phyloP scores from a whole-genome alignment of 2,888 invertebrate genomes.

The Phrixothrix hirtus region DNA sequence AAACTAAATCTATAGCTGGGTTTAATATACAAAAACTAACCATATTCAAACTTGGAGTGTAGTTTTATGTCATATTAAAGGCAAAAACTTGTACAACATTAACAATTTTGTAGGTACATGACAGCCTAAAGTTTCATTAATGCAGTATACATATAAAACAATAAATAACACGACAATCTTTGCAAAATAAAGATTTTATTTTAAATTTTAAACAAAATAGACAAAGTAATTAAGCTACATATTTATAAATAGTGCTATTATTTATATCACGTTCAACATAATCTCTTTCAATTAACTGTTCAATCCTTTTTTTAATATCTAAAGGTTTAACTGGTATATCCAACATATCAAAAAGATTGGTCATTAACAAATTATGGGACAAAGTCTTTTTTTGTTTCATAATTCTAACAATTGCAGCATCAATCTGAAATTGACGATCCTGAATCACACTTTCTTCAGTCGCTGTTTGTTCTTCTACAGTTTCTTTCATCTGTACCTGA shows the following conservation, averaged over 20 bases:
- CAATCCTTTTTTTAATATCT: constrained; percentile 97
- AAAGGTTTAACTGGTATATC: constrained; percentile 98
- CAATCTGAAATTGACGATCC: constrained; percentile 98
- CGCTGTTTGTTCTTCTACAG: constrained; percentile 85
- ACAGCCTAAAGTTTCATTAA: too few relatives aligned
- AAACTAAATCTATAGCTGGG: too few relatives aligned
- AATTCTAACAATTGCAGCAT: constrained; percentile 96
- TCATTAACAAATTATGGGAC: constrained; percentile 90
- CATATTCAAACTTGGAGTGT: too few relatives aligned
- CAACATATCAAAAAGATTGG: constrained; percentile 92
- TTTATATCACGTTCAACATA: constrained; percentile 98
- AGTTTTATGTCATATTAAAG: too few relatives aligned
- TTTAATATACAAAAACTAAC: too few relatives aligned
- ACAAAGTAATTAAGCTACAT: constrained; percentile 79
- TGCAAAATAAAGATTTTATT: too few relatives aligned
- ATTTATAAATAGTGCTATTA: constrained; percentile 75
- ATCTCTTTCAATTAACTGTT: constrained; percentile 96
- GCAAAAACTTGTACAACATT: too few relatives aligned
- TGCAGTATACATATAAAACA: too few relatives aligned
- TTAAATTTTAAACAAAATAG: neutral
- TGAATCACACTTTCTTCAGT: constrained; percentile 97
- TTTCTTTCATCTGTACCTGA: constrained; percentile 83
- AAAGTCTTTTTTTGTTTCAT: constrained; percentile 98
- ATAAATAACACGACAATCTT: too few relatives aligned
- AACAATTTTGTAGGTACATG: too few relatives aligned